Conservation (phyloP, 2,888 invertebrate species). For the Parasteatoda lunata region DNA sequence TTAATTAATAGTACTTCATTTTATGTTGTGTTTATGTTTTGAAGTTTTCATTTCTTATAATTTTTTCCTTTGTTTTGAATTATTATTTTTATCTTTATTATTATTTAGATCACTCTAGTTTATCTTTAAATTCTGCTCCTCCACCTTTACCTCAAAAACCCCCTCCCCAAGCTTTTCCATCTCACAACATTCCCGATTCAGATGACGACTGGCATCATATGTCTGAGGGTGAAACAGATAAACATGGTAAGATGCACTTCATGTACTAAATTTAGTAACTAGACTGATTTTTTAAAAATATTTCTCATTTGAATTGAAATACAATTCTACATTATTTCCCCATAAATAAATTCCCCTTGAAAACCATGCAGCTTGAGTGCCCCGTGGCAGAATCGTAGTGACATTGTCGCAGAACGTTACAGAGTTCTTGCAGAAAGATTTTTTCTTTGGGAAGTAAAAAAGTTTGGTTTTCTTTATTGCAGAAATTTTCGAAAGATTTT, state of each 20-base stretch:
- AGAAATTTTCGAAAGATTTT: too few relatives aligned
- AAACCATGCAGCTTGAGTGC: not conserved
- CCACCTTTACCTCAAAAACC: conserved; percentile 68
- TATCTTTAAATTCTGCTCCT: conserved; percentile 52
- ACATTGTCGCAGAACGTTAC: not conserved
- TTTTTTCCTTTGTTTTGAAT: conserved; percentile 1
- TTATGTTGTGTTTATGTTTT: not conserved
- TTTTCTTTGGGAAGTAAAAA: not conserved
- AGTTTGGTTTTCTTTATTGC: too few relatives aligned
- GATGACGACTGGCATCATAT: conserved; percentile 67
- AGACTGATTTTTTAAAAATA: not conserved
- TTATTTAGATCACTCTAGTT: conserved; percentile 58
- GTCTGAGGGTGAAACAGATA: conserved; percentile 65
- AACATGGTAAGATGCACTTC: conserved; percentile 48
- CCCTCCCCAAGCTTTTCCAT: conserved; percentile 51
- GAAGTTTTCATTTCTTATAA: not conserved
- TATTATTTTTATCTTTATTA: conserved; percentile 12
- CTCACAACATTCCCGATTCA: conserved; percentile 53
- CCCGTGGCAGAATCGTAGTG: not conserved
- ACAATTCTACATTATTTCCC: not conserved
- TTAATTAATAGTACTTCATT: too few relatives aligned
- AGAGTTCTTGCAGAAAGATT: too few relatives aligned
- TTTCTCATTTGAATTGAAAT: not conserved
- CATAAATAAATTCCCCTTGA: not conserved
- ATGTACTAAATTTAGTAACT: not conserved